Conservation (phyloP, 2,888 invertebrate species). For the Acronicta leporina region DNA sequence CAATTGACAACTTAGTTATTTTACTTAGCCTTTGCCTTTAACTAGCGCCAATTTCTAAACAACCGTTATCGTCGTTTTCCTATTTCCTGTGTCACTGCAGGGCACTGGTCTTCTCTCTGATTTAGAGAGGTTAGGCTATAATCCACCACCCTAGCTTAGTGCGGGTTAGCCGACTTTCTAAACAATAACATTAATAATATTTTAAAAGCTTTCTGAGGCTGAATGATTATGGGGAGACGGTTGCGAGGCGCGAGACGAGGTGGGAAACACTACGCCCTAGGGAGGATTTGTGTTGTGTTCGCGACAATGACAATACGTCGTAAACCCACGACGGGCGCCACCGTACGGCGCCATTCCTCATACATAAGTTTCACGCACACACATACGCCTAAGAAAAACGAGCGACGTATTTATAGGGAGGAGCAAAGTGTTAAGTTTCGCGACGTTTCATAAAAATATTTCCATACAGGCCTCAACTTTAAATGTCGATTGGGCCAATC, state of each 20-base stretch:
- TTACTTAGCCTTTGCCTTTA: too few relatives aligned
- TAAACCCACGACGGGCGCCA: constrained; percentile 49
- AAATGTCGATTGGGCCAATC: constrained; percentile 46
- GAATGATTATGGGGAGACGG: constrained; percentile 1
- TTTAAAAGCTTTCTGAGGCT: constrained; percentile 67
- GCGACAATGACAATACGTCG: constrained; percentile 62
- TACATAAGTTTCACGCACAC: constrained; percentile 50
- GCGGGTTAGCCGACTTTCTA: too few relatives aligned
- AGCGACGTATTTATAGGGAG: constrained; percentile 47
- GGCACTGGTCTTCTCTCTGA: too few relatives aligned
- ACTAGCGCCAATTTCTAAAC: too few relatives aligned
- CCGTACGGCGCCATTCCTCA: constrained; percentile 49
- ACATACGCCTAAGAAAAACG: constrained; percentile 44
- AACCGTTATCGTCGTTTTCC: too few relatives aligned
- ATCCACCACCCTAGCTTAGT: too few relatives aligned
- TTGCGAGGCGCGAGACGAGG: constrained; percentile 37
- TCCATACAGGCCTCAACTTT: constrained; percentile 51
- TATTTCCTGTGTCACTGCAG: too few relatives aligned
- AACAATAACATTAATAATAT: constrained; percentile 67
- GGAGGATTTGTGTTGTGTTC: constrained; percentile 69
- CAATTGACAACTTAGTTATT: too few relatives aligned
- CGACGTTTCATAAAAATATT: constrained; percentile 56
- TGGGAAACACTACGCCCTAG: constrained; percentile 57
- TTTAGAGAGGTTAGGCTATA: too few relatives aligned
- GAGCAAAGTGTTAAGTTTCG: constrained; percentile 60